Evolutionary conservation across 1,140 invertebrate species (phyloP), one percentile per base, ranked within the genome.

Genomic region (Zaprionus lachaisei): DNA sequence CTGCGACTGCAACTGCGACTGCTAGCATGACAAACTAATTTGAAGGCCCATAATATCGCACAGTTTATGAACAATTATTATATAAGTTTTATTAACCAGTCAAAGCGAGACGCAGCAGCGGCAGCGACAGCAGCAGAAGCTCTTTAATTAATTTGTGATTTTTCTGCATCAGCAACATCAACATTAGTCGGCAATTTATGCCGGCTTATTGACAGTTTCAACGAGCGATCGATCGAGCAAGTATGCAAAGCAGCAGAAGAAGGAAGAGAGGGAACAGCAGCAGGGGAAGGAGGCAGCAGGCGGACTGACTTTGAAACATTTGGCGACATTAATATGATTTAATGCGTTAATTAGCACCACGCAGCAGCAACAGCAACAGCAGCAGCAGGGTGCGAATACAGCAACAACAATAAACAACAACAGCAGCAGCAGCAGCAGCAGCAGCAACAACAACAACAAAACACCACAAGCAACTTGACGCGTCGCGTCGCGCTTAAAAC

Each of bases 51-150:
- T 92, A 92, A 92, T 84, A 84, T 92, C 83, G 77, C 60, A 72
- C 71, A 92, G 81, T 92, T 92, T 92, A 92, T 91, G 87, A 90
- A 92, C 91, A 92, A 92, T 92, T 92, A 92, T 92, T 86, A 87
- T 92, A 89, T 90, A 92, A 92, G 91, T 92, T 92, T 92, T 92
- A 92, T 92, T 92, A 80, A 70, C 77, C 38, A 68, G 62, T 66
- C 74, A 47, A 69, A 63, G 49, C 17, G 11, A 51, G 47, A 74
- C 56, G 49, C 75, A 55, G 57, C 61, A 7, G 47, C 44, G 20
- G 44, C 47, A 12, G 20, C 17, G 26, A 28, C 26, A 28, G 57
- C 61, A 17, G 47, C 47, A 51, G 47, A 11, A 14, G 22, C 17
- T 77, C 85, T 79, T 90, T 91, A 91, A 91, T 91, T 91, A 91